Base-by-base conservation (phyloP, 2,888 invertebrate genomes). In the Mycogona germanica region DNA sequence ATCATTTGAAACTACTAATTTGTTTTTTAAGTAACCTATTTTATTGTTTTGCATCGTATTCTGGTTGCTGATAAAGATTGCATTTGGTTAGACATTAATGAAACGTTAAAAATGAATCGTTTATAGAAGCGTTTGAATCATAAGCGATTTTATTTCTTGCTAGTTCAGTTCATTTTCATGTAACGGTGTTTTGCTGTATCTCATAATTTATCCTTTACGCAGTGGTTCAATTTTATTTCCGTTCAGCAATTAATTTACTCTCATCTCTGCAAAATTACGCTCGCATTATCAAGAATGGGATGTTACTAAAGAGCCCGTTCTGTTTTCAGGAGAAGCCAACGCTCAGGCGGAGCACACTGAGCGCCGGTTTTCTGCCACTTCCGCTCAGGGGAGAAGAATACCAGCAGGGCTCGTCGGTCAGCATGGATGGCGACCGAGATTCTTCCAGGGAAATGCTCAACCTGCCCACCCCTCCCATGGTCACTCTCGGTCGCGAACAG, bases 401-500 rank as follows among this genome's bases (percentile, higher is more conserved):
- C 17, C 47, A 48, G n/a, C 25, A 47, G 25, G 47, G 53, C n/a
- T 47, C 50, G 25, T 29, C 37, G 30, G 51, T 25, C n/a, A 52
- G 52, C 21, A 40, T 50, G 49, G 28, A 35, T 46, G 49, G n/a
- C 4, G 55, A 58, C 37, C 37, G 26, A 32, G 63, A 55, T 23
- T 51, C 55, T 29, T 38, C 53, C 21, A 48, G 61, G 17, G 63
- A 61, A 48, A 54, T 62, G 26, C 60, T 63, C 9, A 59, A 58
- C 9, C 58, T 64, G 29, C 57, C 62, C 30, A 72, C 73, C 53
- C 66, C 69, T 40, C 70, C 73, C 7, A 62, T 76, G 47, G 64
- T 75, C 38, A 69, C 72, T 6, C 66, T 75, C 41, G 75, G 75
- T 35, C 71, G 76, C 59, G 80, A 80, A 63, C 80, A 79, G 63